These are phyloP conservation scores for Pelecanus crispus DNA, from an alignment of 2,113 vertebrate genomes.

Conservation along the genomic window DNA sequence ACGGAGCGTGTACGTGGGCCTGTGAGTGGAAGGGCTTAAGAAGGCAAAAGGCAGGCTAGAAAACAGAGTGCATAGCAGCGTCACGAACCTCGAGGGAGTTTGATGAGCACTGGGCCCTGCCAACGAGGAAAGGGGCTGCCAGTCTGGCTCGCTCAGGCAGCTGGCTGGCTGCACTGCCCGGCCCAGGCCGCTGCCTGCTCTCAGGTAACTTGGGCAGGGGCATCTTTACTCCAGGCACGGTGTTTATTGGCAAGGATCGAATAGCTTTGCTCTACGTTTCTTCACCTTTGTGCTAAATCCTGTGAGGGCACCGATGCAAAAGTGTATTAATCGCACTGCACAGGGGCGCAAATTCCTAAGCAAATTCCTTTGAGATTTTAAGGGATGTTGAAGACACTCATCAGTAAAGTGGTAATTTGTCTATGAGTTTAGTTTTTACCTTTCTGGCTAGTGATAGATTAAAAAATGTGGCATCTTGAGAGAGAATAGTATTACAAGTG, in stretches of 20 bases:
- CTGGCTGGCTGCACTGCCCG: background rate
- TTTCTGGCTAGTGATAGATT: background rate
- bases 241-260: background rate
- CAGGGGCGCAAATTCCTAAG: background rate
- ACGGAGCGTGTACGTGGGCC: rapidly evolving
- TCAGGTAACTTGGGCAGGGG: background rate
- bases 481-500: background rate
- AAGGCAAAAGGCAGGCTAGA: background rate
- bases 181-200: background rate
- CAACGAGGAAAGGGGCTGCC: background rate
- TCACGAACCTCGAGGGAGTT: rapidly evolving
- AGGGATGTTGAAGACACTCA: background rate
- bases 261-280: background rate
- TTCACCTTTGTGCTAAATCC: background rate
- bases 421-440: background rate
- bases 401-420: background rate
- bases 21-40: too few species aligned
- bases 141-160: rapidly evolving
- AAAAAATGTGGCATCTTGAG: background rate
- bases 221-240: background rate
- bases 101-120: background rate
- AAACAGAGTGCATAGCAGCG: rapidly evolving
- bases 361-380: background rate
- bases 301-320: background rate
- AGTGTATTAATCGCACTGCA: background rate